These are phyloP conservation scores for Chelonia mydas DNA, from an alignment of 2,797 vertebrate genomes.

Conservation along the genomic window DNA sequence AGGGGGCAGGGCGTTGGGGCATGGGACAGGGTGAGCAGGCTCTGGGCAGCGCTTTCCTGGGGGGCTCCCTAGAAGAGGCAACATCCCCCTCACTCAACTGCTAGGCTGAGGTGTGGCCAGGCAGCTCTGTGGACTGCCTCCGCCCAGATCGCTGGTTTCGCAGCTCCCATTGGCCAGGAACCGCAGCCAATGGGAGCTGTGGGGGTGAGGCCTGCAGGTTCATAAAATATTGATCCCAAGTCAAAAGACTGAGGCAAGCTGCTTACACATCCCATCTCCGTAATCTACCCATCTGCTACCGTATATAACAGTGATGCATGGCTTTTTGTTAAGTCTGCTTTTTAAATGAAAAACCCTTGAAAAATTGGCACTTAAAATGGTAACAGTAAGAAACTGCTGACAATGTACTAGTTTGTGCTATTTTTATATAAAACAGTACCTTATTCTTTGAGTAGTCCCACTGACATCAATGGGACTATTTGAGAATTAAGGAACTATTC, in stretches of 20 bases:
- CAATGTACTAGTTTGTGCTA: background rate
- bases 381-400: accelerated
- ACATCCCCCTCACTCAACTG: too few relatives aligned
- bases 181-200: too few relatives aligned
- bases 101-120: too few relatives aligned
- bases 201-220: background rate
- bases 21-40: too few relatives aligned
- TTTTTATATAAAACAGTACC: accelerated
- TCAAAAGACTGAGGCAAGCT: background rate
- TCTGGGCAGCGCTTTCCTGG: too few relatives aligned
- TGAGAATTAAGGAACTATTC: background rate
- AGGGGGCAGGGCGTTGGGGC: too few relatives aligned
- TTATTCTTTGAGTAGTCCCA: background rate
- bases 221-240: background rate
- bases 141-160: too few relatives aligned
- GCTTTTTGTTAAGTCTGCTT: background rate
- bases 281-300: background rate
- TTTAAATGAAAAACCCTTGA: background rate
- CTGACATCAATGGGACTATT: background rate
- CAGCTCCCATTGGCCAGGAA: too few relatives aligned
- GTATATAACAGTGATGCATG: background rate
- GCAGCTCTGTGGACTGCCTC: too few relatives aligned
- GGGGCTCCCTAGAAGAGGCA: too few relatives aligned
- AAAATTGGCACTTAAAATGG: accelerated
- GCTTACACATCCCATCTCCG: background rate